Conservation (phyloP, 1,140 invertebrate species). For the Drosophila ercepeae region DNA sequence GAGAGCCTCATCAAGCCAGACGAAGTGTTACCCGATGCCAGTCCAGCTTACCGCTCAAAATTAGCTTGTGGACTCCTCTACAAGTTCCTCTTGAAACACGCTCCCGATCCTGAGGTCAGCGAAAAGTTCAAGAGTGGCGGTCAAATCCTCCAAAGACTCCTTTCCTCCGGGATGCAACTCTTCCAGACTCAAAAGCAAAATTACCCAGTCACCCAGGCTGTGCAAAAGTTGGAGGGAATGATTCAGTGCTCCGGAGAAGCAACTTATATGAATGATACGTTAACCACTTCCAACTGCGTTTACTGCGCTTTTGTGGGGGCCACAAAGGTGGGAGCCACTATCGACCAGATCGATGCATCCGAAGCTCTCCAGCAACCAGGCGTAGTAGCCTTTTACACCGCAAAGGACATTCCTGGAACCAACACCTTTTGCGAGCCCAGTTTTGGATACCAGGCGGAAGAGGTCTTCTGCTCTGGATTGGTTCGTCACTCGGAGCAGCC, state of each 20-base stretch:
- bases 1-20: slow-evolving; percentile 87
- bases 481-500: slow-evolving; percentile 89
- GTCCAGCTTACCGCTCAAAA: slow-evolving; percentile 86
- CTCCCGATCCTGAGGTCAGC: slow-evolving; percentile 81
- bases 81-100: slow-evolving; percentile 87
- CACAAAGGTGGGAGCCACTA: slow-evolving; percentile 85
- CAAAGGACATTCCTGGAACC: slow-evolving; percentile 90
- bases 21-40: slow-evolving; percentile 86
- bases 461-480: slow-evolving; percentile 85
- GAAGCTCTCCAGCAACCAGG: slow-evolving; percentile 88
- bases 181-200: slow-evolving; percentile 89
- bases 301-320: slow-evolving; percentile 88
- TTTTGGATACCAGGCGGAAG: slow-evolving; percentile 74
- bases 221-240: slow-evolving; percentile 90
- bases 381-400: slow-evolving; percentile 88
- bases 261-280: slow-evolving; percentile 88
- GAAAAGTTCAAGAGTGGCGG: slow-evolving; percentile 85
- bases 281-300: slow-evolving; percentile 85
- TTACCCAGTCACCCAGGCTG: slow-evolving; percentile 91
- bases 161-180: slow-evolving; percentile 89
- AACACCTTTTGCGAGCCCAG: slow-evolving; percentile 85
- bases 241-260: slow-evolving; percentile 91
- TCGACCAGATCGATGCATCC: slow-evolving; percentile 86
- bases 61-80: slow-evolving; percentile 89
- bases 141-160: slow-evolving; percentile 86